Conservation (phyloP, 2,113 vertebrate genomes). For the Rhinolophus sinicus region DNA sequence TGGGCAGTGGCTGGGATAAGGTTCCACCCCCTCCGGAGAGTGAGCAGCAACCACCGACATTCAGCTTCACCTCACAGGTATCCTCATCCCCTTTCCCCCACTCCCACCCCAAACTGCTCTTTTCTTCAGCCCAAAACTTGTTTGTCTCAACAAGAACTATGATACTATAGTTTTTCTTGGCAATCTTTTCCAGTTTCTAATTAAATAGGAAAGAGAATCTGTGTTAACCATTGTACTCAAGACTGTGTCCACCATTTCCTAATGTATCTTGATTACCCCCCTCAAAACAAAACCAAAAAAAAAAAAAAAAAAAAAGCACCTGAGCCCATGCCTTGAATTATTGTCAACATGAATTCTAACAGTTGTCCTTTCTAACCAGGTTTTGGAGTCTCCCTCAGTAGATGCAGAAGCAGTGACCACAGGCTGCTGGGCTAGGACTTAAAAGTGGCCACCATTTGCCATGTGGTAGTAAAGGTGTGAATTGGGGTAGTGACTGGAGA, state of each 20-base stretch:
- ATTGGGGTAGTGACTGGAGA: background rate
- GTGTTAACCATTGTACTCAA: constrained; percentile 29
- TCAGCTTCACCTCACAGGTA: background rate
- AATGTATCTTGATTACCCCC: constrained; percentile 66
- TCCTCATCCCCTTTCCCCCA: accelerated
- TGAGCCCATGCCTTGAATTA: background rate
- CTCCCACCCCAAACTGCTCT: background rate
- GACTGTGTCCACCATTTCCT: constrained; percentile 45
- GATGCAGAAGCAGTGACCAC: background rate
- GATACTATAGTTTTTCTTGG: background rate
- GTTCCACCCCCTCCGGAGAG: background rate
- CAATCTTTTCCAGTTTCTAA: constrained; percentile 28
- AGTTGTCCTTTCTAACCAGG: background rate
- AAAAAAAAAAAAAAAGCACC: no score
- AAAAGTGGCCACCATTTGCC: background rate
- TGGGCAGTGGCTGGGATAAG: background rate
- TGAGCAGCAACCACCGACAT: background rate
- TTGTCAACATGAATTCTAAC: background rate
- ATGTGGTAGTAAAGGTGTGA: background rate
- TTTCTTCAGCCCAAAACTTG: background rate
- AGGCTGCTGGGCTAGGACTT: background rate
- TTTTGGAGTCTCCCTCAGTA: background rate
- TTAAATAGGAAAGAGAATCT: constrained; percentile 34
- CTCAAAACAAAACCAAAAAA: no score
- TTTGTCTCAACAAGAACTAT: background rate